phyloP scores from a whole-genome alignment of 1,140 invertebrate species.

The Muscidifurax raptorellus region DNA sequence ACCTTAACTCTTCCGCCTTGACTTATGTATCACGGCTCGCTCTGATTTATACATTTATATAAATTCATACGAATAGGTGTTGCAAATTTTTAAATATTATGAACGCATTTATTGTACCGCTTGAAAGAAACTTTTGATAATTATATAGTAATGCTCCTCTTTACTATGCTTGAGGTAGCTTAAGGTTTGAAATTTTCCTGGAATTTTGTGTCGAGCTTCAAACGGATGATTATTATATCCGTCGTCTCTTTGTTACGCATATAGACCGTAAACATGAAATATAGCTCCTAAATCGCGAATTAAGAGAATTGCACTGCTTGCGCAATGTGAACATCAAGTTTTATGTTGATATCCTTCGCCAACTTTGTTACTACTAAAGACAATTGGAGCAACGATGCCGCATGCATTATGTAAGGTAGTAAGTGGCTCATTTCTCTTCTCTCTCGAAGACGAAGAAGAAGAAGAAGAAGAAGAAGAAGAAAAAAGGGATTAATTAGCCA shows the following conservation, averaged over 20 bases:
- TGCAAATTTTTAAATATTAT: too few relatives aligned
- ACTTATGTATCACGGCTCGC: not conserved
- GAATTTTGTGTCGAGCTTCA: too few relatives aligned
- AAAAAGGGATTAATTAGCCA: constrained; percentile 5
- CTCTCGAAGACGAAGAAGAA: too few relatives aligned
- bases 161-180: too few relatives aligned
- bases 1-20: not conserved
- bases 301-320: not conserved
- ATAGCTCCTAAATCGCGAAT: not conserved
- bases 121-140: too few relatives aligned
- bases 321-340: not conserved
- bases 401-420: constrained; percentile 22
- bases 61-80: not conserved
- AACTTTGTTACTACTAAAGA: not conserved
- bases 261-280: not conserved
- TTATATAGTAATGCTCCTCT: too few relatives aligned
- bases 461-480: too few relatives aligned
- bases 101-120: too few relatives aligned
- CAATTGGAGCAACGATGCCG: constrained; percentile 19
- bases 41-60: too few relatives aligned
- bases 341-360: not conserved
- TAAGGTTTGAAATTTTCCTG: too few relatives aligned
- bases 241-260: not conserved
- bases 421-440: not conserved
- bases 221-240: too few relatives aligned